phyloP scores from a whole-genome alignment of 2,888 invertebrate genomes.

The Steinernema carpocapsae region DNA sequence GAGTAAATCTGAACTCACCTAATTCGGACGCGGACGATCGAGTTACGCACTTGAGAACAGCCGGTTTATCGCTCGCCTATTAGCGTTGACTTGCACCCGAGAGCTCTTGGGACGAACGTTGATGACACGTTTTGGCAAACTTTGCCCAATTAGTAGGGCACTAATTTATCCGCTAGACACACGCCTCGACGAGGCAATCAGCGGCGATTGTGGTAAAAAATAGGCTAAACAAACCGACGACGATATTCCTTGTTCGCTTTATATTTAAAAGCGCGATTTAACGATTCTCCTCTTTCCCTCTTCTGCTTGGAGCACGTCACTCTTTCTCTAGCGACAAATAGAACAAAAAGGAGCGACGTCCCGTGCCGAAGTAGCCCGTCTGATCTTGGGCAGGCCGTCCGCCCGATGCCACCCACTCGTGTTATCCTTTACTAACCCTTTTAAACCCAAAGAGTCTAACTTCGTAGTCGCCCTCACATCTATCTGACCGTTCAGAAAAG shows the following conservation, averaged over 20 bases:
- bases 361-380: conserved; percentile 23
- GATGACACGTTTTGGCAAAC: background rate
- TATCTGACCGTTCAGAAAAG: background rate
- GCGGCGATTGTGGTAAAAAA: conserved; percentile 13
- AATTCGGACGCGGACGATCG: conserved; percentile 18
- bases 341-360: conserved; percentile 18
- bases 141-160: conserved; percentile 19
- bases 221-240: background rate
- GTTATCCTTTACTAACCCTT: conserved; percentile 18
- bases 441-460: background rate
- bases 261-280: conserved; percentile 26
- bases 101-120: background rate
- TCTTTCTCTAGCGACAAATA: conserved; percentile 21
- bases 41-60: conserved; percentile 26
- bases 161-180: conserved; percentile 7
- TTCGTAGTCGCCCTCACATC: background rate
- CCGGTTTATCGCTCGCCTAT: conserved; percentile 15
- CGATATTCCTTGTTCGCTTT: conserved; percentile 12
- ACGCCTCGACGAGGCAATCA: conserved; percentile 26
- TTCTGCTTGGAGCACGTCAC: conserved; percentile 21
- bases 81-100: background rate
- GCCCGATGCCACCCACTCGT: conserved; percentile 10
- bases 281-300: conserved; percentile 29
- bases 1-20: conserved; percentile 18
- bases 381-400: background rate